Conservation (phyloP, 2,113 vertebrate genomes). For the Macquaria ambigua region DNA sequence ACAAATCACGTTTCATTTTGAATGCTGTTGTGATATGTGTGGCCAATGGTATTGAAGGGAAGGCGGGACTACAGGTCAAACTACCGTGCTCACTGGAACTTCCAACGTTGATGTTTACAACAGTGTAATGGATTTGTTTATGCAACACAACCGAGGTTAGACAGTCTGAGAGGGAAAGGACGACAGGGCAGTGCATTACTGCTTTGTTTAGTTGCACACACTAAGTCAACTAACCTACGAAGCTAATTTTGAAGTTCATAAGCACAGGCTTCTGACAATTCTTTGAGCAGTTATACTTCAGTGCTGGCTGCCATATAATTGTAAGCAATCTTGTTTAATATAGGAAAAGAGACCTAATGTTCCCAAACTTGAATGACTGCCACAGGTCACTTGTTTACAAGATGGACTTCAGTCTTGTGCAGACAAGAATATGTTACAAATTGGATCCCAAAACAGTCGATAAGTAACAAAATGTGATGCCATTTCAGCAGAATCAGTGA, state of each 20-base stretch:
- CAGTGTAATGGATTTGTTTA: constrained; percentile 64
- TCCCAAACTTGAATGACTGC: neutral
- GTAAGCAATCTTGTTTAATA: neutral
- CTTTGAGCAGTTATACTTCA: neutral
- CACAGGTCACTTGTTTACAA: neutral
- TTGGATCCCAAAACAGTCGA: neutral
- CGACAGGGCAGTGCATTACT: neutral
- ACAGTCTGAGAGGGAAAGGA: neutral
- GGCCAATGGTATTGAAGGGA: constrained; percentile 40
- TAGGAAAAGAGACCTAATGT: neutral
- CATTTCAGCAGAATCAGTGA: no score
- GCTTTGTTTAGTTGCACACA: neutral
- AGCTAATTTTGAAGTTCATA: neutral
- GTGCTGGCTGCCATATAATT: neutral
- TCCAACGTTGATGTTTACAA: constrained; percentile 68
- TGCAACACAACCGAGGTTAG: constrained; percentile 46
- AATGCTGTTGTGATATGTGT: accelerated
- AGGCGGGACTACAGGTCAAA: constrained; percentile 69
- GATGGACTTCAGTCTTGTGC: neutral
- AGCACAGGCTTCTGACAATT: neutral
- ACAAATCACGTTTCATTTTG: constrained; percentile 46
- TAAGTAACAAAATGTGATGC: neutral
- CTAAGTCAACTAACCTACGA: neutral
- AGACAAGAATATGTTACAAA: neutral
- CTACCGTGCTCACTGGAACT: constrained; percentile 68